Conservation (phyloP, 2,888 invertebrate species). For the Pegoplata infirma region DNA sequence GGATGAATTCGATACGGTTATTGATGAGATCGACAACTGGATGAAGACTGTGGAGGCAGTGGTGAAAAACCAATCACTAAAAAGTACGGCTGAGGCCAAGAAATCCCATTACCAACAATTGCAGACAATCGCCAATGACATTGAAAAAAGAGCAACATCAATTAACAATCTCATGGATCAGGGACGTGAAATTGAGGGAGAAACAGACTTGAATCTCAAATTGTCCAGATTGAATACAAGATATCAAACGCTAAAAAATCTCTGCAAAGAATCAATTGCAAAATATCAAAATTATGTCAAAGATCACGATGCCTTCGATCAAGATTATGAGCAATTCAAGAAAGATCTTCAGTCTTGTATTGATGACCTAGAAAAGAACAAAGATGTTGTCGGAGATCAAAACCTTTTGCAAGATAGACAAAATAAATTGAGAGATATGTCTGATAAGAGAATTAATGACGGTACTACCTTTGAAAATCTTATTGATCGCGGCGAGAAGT, state of each 20-base stretch:
- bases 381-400: constrained; percentile 92
- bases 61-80: constrained; percentile 92
- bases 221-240: constrained; percentile 88
- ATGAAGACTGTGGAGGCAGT: constrained; percentile 90
- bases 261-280: constrained; percentile 89
- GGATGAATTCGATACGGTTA: constrained; percentile 87
- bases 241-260: constrained; percentile 89
- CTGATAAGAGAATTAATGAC: constrained; percentile 88
- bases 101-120: constrained; percentile 87
- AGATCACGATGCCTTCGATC: constrained; percentile 90
- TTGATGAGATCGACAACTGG: constrained; percentile 90
- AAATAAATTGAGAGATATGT: constrained; percentile 87
- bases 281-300: constrained; percentile 90
- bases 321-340: constrained; percentile 85
- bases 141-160: constrained; percentile 83
- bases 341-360: constrained; percentile 87
- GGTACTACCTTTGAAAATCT: constrained; percentile 89
- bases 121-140: constrained; percentile 84
- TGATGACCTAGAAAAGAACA: constrained; percentile 84
- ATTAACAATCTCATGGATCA: constrained; percentile 84
- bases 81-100: constrained; percentile 91
- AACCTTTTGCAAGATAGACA: constrained; percentile 89
- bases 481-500: constrained; percentile 92
- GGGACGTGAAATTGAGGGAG: constrained; percentile 85
- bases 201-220: constrained; percentile 85